phyloP scores from a whole-genome alignment of 2,888 invertebrate genomes.

The Rosalia funebris region DNA sequence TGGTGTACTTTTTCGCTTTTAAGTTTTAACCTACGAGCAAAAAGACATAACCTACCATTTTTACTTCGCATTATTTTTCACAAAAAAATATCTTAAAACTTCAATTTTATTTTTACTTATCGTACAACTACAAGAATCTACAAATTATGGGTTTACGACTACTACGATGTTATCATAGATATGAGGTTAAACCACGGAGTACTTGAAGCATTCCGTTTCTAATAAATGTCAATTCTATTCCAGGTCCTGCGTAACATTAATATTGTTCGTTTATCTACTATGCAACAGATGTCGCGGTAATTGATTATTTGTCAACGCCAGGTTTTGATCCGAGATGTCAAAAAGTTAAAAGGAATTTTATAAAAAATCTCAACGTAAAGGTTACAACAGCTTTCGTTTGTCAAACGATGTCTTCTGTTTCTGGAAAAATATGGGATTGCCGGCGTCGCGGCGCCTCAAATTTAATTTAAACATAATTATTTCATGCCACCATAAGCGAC shows the following conservation, averaged over 20 bases:
- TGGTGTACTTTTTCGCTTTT: too few species aligned
- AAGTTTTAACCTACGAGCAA: too few species aligned
- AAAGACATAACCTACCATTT: too few species aligned
- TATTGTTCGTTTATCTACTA: not conserved
- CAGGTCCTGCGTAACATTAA: not conserved
- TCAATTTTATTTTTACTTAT: too few species aligned
- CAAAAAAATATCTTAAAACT: too few species aligned
- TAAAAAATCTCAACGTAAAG: conserved; percentile 1
- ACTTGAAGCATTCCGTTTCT: too few species aligned
- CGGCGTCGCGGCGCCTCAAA: not conserved
- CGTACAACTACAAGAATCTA: too few species aligned
- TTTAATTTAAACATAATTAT: conserved; percentile 14
- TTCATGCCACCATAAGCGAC: conserved; percentile 58
- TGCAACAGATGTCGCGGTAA: not conserved
- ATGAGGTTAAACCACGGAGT: too few species aligned
- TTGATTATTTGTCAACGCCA: not conserved
- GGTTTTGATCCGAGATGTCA: conserved; percentile 17
- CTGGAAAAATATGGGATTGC: conserved; percentile 2
- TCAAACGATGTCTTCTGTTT: not conserved
- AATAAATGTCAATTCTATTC: not conserved
- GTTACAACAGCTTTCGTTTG: not conserved
- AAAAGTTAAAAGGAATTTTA: conserved; percentile 10
- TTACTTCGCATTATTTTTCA: too few species aligned
- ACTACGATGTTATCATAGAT: too few species aligned
- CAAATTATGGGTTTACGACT: too few species aligned